Base-by-base conservation (phyloP, 2,888 invertebrate species). In the Pachydiplax longipennis region DNA sequence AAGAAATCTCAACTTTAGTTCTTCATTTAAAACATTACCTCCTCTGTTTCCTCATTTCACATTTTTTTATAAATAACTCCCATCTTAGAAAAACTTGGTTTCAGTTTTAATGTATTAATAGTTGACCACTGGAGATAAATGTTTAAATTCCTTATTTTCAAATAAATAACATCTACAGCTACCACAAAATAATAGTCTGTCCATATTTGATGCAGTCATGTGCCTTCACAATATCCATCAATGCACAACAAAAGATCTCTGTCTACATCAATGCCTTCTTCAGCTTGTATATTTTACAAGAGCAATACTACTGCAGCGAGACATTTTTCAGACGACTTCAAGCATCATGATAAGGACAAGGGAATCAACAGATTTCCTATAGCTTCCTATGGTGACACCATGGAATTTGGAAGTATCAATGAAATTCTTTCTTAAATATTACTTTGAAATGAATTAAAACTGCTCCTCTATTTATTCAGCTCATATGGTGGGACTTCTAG, bases 401-500 rank as follows among this genome's bases (percentile, higher is more conserved):
- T 12, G 12, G 31, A 73, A 73, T 73, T 22, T 73, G 25, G 13
- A 73, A 73, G 25, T 73, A 31, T 73, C 73, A 73, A 8, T 73
- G 31, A 18, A 35, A 31, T 40, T 40, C 22, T 44, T 15, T 73
- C 13, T 90, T 53, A 73, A 53, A 48, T 53, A 53, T 40, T 37
- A 44, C 1, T 37, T 73, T 73, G 31, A 73, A n/a, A 80, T 83
- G 15, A 18, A 83, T 53, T 61, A 18, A 65, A 82, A 37, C n/a
- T 53, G 53, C 15, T 73, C 90, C 93, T 91, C 93, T 95, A 35
- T 91, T 90, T 90, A 91, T 91, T 5, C 92, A 94, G 95, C 96
- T 37, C 95, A 96, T 91, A 94, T 96, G 91, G 95, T 95, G 93
- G 94, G 95, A 37, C 92, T 96, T 91, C 93, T 95, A 81, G 95